These are phyloP conservation scores for Lycaon pictus DNA, from an alignment of 2,113 vertebrate genomes.

Conservation along the genomic window DNA sequence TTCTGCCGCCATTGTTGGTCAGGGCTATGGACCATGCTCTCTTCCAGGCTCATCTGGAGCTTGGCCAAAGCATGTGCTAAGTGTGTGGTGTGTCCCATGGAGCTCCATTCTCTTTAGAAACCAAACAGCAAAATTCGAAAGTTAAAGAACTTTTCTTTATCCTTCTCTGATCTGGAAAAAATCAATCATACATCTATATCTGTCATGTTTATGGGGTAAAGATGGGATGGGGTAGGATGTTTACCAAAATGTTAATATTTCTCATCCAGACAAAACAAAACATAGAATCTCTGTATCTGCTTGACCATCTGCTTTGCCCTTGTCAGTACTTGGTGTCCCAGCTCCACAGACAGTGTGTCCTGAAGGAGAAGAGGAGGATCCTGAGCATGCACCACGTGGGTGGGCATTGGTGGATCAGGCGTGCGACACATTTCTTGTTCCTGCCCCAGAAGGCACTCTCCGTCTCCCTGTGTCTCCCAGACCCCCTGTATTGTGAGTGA, in stretches of 20 bases:
- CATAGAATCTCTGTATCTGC: neutral
- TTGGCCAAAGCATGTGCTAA: neutral
- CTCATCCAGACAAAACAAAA: neutral
- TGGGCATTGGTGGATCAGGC: neutral
- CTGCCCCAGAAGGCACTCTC: no score
- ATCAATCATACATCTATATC: no score
- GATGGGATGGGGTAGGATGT: neutral
- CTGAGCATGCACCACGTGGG: fast-evolving
- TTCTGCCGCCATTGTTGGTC: neutral
- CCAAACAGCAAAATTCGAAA: neutral
- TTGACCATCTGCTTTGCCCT: neutral
- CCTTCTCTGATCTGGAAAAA: neutral
- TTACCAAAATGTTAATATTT: neutral
- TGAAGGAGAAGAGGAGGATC: neutral
- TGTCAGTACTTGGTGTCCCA: neutral
- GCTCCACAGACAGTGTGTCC: fast-evolving
- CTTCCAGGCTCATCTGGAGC: neutral
- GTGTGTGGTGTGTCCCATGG: neutral
- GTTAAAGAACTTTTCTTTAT: neutral
- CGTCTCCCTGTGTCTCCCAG: neutral
- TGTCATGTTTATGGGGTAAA: neutral
- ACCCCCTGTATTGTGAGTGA: neutral
- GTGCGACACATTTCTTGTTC: fast-evolving
- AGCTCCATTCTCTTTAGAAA: neutral
- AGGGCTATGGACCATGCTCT: neutral